Evolutionary conservation across 2,113 vertebrate species (phyloP), one percentile per base, ranked within the genome.

Genomic region (Aleadryas rufinucha): DNA sequence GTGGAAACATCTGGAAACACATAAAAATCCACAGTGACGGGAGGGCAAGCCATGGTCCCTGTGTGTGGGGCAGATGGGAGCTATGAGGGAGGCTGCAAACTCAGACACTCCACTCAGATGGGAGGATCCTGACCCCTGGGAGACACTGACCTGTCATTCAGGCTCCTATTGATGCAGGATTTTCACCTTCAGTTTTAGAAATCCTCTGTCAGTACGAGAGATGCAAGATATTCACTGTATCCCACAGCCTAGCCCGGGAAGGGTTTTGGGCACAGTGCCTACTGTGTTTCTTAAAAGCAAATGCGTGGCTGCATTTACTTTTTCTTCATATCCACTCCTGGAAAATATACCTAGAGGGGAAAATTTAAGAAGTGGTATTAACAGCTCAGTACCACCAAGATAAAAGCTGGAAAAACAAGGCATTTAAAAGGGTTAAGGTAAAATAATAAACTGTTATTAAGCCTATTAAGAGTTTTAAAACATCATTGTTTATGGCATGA

Each of bases 381-480:
- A 91, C 84, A 89, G 91, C 81, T 84, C 82, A 96, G 86, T 94
- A 64, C 71, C 87, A 83, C 53, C 68, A 69, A 86, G 53, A 82
- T 65, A 94, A 95, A 95, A 90, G 88, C 76, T 79, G 49, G 37
- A 82, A 79, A 54, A 75, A 64, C 57, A 81, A 97, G 88, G 81
- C 69, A 76, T 89, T 80, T 60, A 37, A 65, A 52, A 10, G 87
- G 41, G 72, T 94, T 96, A 97, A 96, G 93, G 91, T 96, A 94
- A 91, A 95, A 86, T 92, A 87, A 74, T 87, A 87, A 92, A 82
- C 71, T 53, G 60, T 68, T 87, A 94, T 97, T 97, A 97, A 96
- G 78, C 87, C 90, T 93, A 85, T 96, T 97, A 96, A 96, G 95
- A 87, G 90, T 95, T 97, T 96, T 92, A 88, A 96, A 93, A 71